A percentile compares a stretch with the other conserved stretches of the same genome.
Conservation (phyloP, 2,113 vertebrate species). For the Anseranas semipalmata region DNA sequence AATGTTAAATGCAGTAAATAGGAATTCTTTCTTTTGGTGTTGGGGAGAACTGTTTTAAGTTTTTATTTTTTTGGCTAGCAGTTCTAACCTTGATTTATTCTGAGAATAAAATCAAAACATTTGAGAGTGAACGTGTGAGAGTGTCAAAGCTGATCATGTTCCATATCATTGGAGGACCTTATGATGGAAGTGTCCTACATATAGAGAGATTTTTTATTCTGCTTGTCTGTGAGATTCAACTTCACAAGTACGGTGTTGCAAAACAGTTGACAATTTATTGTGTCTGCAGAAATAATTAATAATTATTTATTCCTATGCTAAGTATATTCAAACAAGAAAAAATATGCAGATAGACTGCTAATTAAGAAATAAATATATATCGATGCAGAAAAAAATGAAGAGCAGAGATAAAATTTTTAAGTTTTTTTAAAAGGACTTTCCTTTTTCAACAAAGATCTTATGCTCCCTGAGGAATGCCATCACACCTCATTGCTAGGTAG, state of each 20-base stretch:
- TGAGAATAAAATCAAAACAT: neutral
- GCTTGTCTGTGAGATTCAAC: neutral
- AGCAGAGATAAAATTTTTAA: neutral
- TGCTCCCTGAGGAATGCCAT: neutral
- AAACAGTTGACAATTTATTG: neutral
- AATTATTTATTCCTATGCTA: neutral
- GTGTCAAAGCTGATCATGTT: neutral
- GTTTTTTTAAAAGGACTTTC: accelerated
- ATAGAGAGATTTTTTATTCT: neutral
- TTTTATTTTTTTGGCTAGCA: neutral
- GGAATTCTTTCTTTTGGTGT: neutral
- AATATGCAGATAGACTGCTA: neutral
- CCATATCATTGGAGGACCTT: neutral
- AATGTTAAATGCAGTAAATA: neutral
- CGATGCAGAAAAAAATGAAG: neutral
- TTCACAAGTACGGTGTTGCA: neutral
- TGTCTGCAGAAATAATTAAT: neutral
- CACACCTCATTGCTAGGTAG: neutral
- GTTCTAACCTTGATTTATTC: neutral
- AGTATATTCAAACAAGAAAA: neutral
- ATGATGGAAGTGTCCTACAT: neutral
- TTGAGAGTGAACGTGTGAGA: neutral
- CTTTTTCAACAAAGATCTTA: neutral
- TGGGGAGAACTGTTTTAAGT: neutral
- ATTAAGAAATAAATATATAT: neutral